Percentiles rank a stretch among this genome's conserved stretches.
Conservation (phyloP, 2,797 vertebrate genomes). For the Molothrus aeneus region DNA sequence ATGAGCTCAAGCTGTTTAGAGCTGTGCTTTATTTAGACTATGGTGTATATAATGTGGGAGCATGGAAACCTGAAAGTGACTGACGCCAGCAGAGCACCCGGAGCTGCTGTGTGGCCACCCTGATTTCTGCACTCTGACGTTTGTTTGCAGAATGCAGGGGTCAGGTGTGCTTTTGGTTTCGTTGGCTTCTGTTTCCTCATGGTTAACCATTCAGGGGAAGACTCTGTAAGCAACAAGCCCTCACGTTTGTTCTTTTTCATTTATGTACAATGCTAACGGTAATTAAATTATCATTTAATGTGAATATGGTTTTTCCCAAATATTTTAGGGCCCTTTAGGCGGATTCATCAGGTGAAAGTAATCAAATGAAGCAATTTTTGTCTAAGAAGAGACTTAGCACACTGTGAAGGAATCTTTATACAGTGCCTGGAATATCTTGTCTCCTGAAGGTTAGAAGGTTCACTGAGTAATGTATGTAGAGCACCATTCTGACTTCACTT, state of each 20-base stretch:
- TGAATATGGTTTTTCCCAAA: background rate
- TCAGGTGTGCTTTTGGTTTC: background rate
- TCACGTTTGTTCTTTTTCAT: background rate
- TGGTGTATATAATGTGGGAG: background rate
- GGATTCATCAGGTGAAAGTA: background rate
- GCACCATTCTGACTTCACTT: background rate
- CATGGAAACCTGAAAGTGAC: background rate
- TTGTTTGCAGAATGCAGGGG: background rate
- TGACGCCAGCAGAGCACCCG: background rate
- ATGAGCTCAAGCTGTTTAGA: slow-evolving; percentile 1
- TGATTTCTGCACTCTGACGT: background rate
- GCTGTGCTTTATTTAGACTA: background rate
- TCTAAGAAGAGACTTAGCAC: background rate
- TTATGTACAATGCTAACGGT: background rate
- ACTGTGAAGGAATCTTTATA: background rate
- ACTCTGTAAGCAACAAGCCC: background rate
- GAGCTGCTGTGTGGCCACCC: background rate
- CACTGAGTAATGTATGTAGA: background rate
- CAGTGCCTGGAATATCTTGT: background rate
- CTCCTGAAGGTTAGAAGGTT: background rate
- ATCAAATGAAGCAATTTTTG: background rate
- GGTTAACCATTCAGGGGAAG: background rate
- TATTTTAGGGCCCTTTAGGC: background rate
- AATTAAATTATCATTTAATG: background rate
- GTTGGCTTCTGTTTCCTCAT: background rate